Conservation (phyloP, 2,888 invertebrate genomes). For the Palloptera scutellata region DNA sequence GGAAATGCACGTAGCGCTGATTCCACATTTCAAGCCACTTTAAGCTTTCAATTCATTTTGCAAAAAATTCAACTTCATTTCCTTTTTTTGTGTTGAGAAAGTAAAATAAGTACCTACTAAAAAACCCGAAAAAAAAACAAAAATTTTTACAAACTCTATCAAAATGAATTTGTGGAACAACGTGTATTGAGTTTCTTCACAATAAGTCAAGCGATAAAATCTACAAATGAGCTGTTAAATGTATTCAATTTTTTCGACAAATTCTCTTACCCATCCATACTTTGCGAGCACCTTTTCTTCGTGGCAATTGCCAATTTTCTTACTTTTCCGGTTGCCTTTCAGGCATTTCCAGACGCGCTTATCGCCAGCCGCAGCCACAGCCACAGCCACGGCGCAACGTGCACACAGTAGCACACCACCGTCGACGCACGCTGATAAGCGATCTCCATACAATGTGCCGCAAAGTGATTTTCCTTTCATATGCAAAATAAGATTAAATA, state of each 20-base stretch:
- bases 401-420: background rate
- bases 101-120: too few species aligned
- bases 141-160: too few species aligned
- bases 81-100: background rate
- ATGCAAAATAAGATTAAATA: conserved; percentile 48
- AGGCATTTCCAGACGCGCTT: conserved; percentile 1
- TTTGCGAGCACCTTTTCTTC: background rate
- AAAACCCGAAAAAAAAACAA: too few species aligned
- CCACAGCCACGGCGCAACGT: too few species aligned
- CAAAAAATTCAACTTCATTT: too few species aligned
- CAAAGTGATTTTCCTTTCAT: conserved; percentile 43
- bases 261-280: too few species aligned
- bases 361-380: too few species aligned
- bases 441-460: conserved; percentile 17
- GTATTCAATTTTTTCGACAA: conserved; percentile 7
- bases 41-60: background rate
- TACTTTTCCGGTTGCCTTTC: conserved; percentile 14
- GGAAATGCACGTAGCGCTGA: background rate
- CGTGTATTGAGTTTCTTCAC: too few species aligned
- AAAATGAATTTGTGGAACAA: too few species aligned
- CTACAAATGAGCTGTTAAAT: conserved; percentile 32
- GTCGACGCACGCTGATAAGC: conserved; percentile 14
- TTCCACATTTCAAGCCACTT: background rate
- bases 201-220: conserved; percentile 26
- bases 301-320: conserved; percentile 15